Evolutionary conservation across 2,797 vertebrate species (phyloP).

Genomic region (Nyctalus aviator): DNA sequence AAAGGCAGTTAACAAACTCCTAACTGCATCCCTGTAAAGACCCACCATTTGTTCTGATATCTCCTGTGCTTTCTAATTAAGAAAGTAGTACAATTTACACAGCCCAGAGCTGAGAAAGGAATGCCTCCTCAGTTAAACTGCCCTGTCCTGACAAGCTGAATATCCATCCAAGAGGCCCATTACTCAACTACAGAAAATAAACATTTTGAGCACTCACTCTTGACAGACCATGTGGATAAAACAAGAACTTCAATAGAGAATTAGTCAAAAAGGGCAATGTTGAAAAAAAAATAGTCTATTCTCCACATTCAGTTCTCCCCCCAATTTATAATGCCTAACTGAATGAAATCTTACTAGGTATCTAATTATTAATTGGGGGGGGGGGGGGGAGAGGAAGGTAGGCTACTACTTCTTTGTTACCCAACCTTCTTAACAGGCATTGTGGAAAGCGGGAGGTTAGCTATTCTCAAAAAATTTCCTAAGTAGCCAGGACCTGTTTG

Average conservation of each 20-base stretch:
- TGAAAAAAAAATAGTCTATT: background rate
- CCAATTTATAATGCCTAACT: background rate
- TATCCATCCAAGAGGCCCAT: background rate
- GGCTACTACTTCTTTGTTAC: background rate
- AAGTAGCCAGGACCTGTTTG: no score
- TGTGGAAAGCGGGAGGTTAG: background rate
- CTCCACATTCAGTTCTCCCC: background rate
- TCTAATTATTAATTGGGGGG: background rate
- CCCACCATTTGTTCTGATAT: background rate
- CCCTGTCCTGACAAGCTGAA: background rate
- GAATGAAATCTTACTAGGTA: conserved; percentile 22
- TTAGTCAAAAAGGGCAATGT: background rate
- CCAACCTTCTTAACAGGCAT: background rate
- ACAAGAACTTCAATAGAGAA: background rate
- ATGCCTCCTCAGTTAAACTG: background rate
- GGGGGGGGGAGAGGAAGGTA: background rate
- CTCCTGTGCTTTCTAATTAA: background rate
- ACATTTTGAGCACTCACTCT: background rate
- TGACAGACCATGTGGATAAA: conserved; percentile 5
- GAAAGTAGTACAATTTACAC: background rate
- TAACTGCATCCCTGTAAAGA: conserved; percentile 47
- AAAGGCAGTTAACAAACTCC: conserved; percentile 64
- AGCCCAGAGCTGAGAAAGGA: background rate
- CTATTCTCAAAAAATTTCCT: background rate
- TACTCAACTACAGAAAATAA: background rate